phyloP scores from a whole-genome alignment of 2,888 invertebrate genomes.

The Neocrepidodera transversa region DNA sequence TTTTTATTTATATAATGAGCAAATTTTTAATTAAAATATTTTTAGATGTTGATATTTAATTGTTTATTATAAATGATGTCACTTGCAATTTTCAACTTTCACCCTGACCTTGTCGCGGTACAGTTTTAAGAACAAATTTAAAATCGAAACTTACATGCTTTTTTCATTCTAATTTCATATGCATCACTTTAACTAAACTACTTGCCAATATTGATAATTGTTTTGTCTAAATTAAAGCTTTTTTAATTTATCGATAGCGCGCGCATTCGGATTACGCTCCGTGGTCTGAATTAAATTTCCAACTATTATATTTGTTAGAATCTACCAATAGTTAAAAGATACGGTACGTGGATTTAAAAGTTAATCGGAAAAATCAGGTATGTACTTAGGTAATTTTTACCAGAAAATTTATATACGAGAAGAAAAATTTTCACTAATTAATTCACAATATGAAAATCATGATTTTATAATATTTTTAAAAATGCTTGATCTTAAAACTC shows the following conservation, averaged over 20 bases:
- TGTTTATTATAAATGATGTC: too few species aligned
- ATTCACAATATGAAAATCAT: too few species aligned
- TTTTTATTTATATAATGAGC: too few species aligned
- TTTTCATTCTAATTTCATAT: background rate
- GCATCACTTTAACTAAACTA: background rate
- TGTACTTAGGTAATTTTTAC: too few species aligned
- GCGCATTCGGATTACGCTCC: background rate
- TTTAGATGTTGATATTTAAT: too few species aligned
- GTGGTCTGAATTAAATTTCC: background rate
- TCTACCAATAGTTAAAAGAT: background rate
- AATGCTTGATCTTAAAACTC: too few species aligned
- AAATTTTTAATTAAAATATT: too few species aligned
- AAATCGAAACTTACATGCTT: slow-evolving; percentile 12
- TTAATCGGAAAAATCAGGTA: slow-evolving; percentile 1
- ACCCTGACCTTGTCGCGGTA: background rate
- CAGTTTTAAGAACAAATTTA: too few species aligned
- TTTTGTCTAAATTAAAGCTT: background rate
- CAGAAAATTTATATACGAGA: too few species aligned
- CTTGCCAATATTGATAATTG: background rate
- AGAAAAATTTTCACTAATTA: too few species aligned
- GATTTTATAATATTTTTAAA: too few species aligned
- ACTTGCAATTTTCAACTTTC: slow-evolving; percentile 4
- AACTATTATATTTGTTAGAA: slow-evolving; percentile 7
- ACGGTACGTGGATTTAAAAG: slow-evolving; percentile 9
- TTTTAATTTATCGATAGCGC: background rate